Evolutionary conservation across 2,113 vertebrate species (phyloP).

Genomic region (Guaruba guarouba): DNA sequence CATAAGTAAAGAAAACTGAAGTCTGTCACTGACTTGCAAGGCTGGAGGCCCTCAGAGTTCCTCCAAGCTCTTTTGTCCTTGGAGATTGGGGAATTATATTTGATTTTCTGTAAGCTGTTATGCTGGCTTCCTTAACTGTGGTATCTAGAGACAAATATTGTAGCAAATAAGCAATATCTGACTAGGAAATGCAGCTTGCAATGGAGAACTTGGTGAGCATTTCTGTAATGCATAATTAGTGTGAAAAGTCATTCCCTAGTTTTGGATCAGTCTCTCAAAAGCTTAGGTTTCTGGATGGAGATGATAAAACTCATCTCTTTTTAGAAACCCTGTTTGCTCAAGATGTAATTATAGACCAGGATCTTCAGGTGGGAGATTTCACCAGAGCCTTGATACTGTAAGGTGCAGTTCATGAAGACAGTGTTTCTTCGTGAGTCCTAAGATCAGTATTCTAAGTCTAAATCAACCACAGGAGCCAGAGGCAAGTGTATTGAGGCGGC

Average conservation of each 20-base stretch:
- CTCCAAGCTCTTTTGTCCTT: not conserved
- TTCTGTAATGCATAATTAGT: not conserved
- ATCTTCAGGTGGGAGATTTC: not conserved
- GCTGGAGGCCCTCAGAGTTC: not conserved
- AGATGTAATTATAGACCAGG: not conserved
- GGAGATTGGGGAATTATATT: not conserved
- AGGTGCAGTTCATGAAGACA: not conserved
- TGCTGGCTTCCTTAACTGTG: not conserved
- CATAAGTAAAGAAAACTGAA: not conserved
- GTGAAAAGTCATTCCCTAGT: not conserved
- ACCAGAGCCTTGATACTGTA: not conserved
- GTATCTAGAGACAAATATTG: not conserved
- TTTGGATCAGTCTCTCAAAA: not conserved
- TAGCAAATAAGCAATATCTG: not conserved
- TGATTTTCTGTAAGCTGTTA: rapidly evolving
- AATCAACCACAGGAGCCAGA: not conserved
- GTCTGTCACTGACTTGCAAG: not conserved
- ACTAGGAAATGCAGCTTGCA: not conserved
- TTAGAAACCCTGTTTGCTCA: not conserved
- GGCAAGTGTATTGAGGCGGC: not conserved
- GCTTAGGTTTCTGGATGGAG: not conserved
- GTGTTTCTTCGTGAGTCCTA: not conserved
- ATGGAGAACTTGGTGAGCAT: not conserved
- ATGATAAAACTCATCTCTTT: not conserved
- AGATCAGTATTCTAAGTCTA: not conserved